Conservation (phyloP, 2,113 vertebrate species). For the Rhinolophus sinicus region DNA sequence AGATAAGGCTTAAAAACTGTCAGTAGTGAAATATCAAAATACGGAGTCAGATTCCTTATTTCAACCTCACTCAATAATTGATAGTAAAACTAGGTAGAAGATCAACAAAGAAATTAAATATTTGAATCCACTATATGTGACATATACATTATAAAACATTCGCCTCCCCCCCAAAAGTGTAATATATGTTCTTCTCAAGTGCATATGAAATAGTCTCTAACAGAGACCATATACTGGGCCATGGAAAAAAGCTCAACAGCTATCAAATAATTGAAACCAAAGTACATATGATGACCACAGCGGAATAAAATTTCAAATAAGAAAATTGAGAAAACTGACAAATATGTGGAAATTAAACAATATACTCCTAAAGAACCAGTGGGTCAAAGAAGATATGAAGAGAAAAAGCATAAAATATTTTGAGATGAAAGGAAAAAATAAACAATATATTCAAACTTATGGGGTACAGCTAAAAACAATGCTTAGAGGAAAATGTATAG, state of each 20-base stretch:
- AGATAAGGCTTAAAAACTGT: background rate
- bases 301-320: background rate
- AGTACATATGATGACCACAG: background rate
- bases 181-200: background rate
- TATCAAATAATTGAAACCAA: background rate
- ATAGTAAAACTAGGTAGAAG: background rate
- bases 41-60: background rate
- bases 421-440: background rate
- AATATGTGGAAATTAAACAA: background rate
- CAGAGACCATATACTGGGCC: background rate
- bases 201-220: background rate
- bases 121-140: background rate
- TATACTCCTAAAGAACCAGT: background rate
- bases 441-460: background rate
- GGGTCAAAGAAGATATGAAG: background rate
- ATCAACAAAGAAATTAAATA: background rate
- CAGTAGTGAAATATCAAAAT: background rate
- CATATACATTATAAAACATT: background rate
- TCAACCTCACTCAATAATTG: background rate
- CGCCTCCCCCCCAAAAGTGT: too few relatives aligned
- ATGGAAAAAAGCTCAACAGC: background rate
- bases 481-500: background rate
- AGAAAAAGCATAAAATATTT: background rate
- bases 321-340: background rate
- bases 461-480: background rate